phyloP scores from a whole-genome alignment of 2,888 invertebrate species.

The Eubasilissa splendida region DNA sequence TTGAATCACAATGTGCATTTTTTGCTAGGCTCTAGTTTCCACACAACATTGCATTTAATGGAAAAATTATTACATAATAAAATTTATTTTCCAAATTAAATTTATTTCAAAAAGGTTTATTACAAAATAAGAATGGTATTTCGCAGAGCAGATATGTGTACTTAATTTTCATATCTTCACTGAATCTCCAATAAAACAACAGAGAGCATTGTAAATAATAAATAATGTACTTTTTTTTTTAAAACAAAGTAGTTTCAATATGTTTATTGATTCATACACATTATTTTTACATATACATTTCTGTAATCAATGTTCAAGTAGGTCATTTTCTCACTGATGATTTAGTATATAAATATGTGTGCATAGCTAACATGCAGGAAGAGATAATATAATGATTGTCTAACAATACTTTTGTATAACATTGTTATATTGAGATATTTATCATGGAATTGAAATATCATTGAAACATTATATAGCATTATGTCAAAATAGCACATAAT shows the following conservation, averaged over 20 bases:
- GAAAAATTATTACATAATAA: too few species aligned
- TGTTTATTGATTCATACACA: slow-evolving; percentile 1
- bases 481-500: too few species aligned
- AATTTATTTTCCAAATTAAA: too few species aligned
- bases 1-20: not conserved
- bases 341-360: not conserved
- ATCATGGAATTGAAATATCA: too few species aligned
- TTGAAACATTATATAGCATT: too few species aligned
- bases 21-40: too few species aligned
- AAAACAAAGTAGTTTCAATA: not conserved
- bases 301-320: too few species aligned
- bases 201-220: not conserved
- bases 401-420: slow-evolving; percentile 18
- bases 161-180: not conserved
- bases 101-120: too few species aligned
- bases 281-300: slow-evolving; percentile 3
- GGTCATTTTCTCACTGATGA: slow-evolving; percentile 17
- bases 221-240: not conserved
- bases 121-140: too few species aligned
- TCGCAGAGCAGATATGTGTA: not conserved
- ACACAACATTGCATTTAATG: too few species aligned
- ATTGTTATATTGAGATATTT: too few species aligned
- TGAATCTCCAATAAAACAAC: not conserved
- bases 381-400: slow-evolving; percentile 32
- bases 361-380: slow-evolving; percentile 38